Base-by-base conservation (phyloP, 1,140 invertebrate species). In the Venustaconcha ellipsiformis region DNA sequence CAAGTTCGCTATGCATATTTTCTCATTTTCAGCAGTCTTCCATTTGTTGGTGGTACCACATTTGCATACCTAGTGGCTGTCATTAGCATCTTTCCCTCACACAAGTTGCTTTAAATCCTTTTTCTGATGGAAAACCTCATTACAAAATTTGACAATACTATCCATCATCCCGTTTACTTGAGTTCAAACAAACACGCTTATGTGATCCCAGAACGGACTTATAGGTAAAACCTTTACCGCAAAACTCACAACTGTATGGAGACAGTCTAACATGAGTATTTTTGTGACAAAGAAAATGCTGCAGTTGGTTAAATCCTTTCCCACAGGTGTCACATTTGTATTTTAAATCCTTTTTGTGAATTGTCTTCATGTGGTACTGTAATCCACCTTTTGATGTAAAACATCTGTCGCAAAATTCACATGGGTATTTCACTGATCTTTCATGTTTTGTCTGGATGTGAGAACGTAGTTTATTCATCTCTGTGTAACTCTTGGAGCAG, bases 361-460 rank as follows among this genome's bases (percentile, higher is more conserved):
- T 75, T 5, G 73, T 75, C 55, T 75, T 66, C 37, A 69, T 67
- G 37, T 75, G 73, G 17, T 75, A 75, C 23, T 62, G 57, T 26
- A 75, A 69, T 12, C 73, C 73, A 23, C 73, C 73, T 58, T 75
- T 75, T 23, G 73, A 75, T 14, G 73, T 69, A 56, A 75, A 75
- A 18, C 66, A 69, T n/a, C 73, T 57, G 2, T 67, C 48, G 62
- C 73, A 75, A n/a, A 69, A 69, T 48, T 75, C 73, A 69, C 73
- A 75, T 55, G 69, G 69, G 37, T 75, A 75, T 23, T 26, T 18
- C 65, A 48, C 17, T 37, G 55, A 67, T 62, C 70, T 63, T 57
- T 72, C 60, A 72, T 72, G 70, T 26, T 72, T 72, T 5, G 70
- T 64, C 17, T 72, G 63, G 48, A 64, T 30, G 26, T 72, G 70